These are phyloP conservation scores for Steromphala cineraria DNA, from an alignment of 2,888 invertebrate species.

Conservation along the genomic window DNA sequence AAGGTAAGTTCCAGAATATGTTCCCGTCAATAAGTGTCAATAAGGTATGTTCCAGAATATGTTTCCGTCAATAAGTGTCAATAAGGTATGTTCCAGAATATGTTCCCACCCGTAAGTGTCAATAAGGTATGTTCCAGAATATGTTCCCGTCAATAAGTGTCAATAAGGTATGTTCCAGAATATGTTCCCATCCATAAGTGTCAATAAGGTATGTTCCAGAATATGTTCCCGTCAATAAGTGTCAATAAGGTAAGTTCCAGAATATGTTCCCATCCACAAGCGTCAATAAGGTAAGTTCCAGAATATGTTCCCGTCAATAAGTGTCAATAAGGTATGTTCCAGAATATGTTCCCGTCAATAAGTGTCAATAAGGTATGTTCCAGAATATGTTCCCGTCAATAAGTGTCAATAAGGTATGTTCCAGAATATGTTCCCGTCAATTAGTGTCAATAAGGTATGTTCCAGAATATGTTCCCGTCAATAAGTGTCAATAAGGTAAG, in stretches of 20 bases:
- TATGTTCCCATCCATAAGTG: background rate
- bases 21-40: background rate
- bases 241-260: conserved; percentile 84
- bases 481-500: too few relatives aligned
- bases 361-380: conserved; percentile 80
- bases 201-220: conserved; percentile 86
- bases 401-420: conserved; percentile 89
- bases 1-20: conserved; percentile 78
- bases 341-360: background rate
- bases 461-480: too few relatives aligned
- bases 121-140: conserved; percentile 89
- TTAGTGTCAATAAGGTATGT: conserved; percentile 78
- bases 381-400: conserved; percentile 99
- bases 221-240: conserved; percentile 98
- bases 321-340: conserved; percentile 86
- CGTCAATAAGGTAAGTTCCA: conserved; percentile 84
- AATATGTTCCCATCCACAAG: background rate
- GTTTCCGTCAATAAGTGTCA: conserved; percentile 97
- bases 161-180: conserved; percentile 81
- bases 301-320: conserved; percentile 98
- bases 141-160: conserved; percentile 99
- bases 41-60: conserved; percentile 93
- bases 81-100: conserved; percentile 81
- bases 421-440: background rate
- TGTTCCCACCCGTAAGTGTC: background rate